Conservation (phyloP, 2,113 vertebrate genomes). For the Hydrochoerus hydrochaeris region DNA sequence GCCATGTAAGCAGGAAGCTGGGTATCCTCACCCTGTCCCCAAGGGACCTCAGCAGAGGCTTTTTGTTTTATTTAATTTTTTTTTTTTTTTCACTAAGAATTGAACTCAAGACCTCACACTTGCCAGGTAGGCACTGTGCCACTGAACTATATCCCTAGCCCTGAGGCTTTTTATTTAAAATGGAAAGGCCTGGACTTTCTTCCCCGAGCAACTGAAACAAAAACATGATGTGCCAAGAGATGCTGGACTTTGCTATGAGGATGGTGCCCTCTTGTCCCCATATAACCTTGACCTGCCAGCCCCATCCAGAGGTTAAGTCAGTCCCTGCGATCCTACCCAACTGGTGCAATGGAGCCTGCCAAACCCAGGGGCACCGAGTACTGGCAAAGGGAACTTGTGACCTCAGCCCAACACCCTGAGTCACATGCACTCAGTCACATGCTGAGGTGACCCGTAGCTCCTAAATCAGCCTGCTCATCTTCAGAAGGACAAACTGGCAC, state of each 20-base stretch:
- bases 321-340: background rate
- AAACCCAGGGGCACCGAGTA: background rate
- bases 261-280: background rate
- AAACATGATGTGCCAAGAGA: background rate
- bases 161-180: background rate
- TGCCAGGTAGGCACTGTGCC: no score
- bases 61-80: background rate
- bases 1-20: background rate
- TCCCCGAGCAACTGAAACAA: background rate
- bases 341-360: background rate
- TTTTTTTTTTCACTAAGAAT: no score
- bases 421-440: fast-evolving
- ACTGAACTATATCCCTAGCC: no score
- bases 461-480: fast-evolving
- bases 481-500: fast-evolving
- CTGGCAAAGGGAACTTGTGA: background rate
- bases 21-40: fast-evolving
- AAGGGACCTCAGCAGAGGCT: background rate
- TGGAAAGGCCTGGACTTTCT: background rate
- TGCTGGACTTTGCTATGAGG: fast-evolving
- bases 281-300: fast-evolving
- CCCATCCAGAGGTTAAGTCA: background rate
- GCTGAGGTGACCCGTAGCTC: background rate
- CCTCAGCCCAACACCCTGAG: fast-evolving
- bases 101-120: no score